Evolutionary conservation across 2,797 vertebrate species (phyloP), one percentile per base, ranked within the genome.

Genomic region (Acrossocheilus wenchowensis): DNA sequence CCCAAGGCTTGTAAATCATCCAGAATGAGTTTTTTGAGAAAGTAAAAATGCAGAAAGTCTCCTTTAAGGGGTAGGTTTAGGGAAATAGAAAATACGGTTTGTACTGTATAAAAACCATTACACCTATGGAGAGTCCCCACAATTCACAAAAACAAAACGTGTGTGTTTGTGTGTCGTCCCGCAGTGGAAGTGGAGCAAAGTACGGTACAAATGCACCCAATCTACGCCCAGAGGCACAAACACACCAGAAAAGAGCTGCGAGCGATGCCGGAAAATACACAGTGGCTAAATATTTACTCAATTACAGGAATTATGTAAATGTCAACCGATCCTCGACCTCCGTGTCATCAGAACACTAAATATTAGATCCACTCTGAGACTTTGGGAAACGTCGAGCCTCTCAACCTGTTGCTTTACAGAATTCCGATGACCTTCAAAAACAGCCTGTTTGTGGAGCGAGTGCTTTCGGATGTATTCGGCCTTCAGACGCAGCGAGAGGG

Each of bases 401-500:
- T 34, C 6, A 23, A 62, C 82, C 82, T 83, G 82, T 83, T 36
- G 82, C 82, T 77, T 19, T 21, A 26, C 12, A 48, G 72, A 36
- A 36, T 34, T 11, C 7, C 1, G 6, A 17, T 7, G 72, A 50
- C 72, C 82, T 83, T 83, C 72, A 62, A 2, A 36, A 66, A 36
- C 54, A 1, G 41, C n/a, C 48, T 41, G 68, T 52, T 48, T 52
- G 80, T 11, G 48, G 21, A 71, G 26, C 14, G 52, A 82, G 80
- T 45, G 81, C 52, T 83, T 43, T 60, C 15, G 43, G 81, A 60
- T 34, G 81, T 5, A n/a, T 19, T 34, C 30, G 71, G 60, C 69
- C 19, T 75, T 62, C 52, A 39, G 71, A 48, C 74, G 17, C 72
- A 43, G 88, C 52, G 71, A 68, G 78, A 82, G 48, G 81, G 87